phyloP scores from a whole-genome alignment of 2,113 vertebrate species.

The Alligator mississippiensis region DNA sequence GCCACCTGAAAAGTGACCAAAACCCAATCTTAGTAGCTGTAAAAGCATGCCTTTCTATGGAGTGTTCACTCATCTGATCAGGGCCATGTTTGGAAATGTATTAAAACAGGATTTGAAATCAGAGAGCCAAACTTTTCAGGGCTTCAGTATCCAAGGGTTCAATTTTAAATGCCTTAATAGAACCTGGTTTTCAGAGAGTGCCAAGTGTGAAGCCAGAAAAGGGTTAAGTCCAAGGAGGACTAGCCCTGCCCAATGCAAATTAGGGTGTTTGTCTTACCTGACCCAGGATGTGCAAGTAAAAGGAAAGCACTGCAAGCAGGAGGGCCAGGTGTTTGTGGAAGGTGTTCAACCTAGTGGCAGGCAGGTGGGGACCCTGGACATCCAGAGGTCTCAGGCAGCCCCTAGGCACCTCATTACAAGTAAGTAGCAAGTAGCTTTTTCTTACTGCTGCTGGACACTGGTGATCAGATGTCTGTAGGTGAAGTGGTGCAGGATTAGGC shows the following conservation, averaged over 20 bases:
- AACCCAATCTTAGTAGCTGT: too few species aligned
- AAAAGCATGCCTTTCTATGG: neutral
- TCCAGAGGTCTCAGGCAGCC: neutral
- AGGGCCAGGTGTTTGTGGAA: neutral
- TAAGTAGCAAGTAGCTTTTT: slow-evolving; percentile 1
- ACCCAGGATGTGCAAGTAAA: slow-evolving; percentile 11
- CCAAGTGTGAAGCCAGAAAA: neutral
- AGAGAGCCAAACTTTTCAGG: neutral
- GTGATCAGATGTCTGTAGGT: neutral
- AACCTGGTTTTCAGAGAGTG: neutral
- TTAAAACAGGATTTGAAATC: neutral
- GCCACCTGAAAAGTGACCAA: too few species aligned
- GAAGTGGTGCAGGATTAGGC: neutral
- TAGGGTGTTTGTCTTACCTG: slow-evolving; percentile 60
- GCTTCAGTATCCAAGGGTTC: neutral
- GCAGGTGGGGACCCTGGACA: neutral
- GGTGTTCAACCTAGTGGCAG: neutral
- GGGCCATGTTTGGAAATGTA: neutral
- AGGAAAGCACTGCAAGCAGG: neutral
- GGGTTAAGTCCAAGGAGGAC: slow-evolving; percentile 36
- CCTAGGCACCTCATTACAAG: neutral
- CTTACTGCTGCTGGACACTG: accelerated
- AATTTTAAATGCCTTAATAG: neutral
- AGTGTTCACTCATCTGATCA: neutral
- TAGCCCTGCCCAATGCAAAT: slow-evolving; percentile 39